These are phyloP conservation scores for Alexandromys fortis DNA, from an alignment of 2,113 vertebrate species.

Conservation along the genomic window DNA sequence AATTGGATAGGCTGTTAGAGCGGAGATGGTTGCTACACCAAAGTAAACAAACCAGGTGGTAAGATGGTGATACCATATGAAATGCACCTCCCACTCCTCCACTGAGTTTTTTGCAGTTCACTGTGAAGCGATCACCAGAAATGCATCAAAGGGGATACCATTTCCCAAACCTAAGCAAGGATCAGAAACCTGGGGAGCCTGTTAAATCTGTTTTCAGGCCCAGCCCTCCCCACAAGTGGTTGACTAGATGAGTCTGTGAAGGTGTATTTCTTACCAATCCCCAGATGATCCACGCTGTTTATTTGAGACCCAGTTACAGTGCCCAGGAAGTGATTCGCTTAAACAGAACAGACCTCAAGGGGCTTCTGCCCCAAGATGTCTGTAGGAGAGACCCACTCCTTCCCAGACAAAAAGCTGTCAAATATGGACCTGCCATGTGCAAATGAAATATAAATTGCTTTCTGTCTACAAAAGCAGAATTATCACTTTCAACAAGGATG, in stretches of 20 bases:
- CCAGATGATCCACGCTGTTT: not conserved
- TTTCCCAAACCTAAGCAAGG: not conserved
- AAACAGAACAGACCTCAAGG: not conserved
- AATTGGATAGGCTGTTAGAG: not conserved
- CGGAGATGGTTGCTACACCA: not conserved
- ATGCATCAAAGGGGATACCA: not conserved
- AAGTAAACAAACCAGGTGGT: not conserved
- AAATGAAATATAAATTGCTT: conserved; percentile 19
- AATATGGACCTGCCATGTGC: not conserved
- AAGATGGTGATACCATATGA: not conserved
- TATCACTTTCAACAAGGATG: not conserved
- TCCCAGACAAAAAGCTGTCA: not conserved
- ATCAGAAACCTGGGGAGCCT: not conserved
- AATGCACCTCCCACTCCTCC: not conserved
- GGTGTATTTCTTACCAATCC: accelerated
- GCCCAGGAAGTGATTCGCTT: not conserved
- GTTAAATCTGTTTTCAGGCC: not conserved
- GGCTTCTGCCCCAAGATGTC: not conserved
- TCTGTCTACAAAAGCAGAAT: not conserved
- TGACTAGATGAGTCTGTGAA: not conserved
- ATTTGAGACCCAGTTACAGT: not conserved
- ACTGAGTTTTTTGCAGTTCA: not conserved
- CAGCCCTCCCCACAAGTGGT: not conserved
- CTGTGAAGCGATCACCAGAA: not conserved
- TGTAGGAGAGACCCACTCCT: not conserved